Conservation (phyloP, 2,113 vertebrate genomes). For the Eudyptes chrysolophus region DNA sequence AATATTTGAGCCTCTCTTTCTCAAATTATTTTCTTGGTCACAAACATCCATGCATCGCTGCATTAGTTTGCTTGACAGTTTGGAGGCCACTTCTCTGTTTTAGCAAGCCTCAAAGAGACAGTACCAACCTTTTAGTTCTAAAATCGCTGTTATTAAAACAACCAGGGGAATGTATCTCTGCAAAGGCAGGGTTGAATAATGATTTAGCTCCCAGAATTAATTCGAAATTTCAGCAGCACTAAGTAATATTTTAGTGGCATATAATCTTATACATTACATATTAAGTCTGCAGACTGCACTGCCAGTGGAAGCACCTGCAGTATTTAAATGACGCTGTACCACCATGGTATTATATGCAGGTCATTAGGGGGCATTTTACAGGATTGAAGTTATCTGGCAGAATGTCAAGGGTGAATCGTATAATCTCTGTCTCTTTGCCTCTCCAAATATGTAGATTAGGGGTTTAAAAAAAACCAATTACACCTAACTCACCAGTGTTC, state of each 20-base stretch:
- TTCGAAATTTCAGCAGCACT: conserved; percentile 44
- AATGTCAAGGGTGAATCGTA: conserved; percentile 31
- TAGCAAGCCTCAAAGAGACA: background rate
- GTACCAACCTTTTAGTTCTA: conserved; percentile 2
- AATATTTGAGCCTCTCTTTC: background rate
- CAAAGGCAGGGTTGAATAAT: conserved; percentile 32
- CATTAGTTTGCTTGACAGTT: conserved; percentile 13
- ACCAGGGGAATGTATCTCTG: background rate
- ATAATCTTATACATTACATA: conserved; percentile 25
- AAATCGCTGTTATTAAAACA: conserved; percentile 20
- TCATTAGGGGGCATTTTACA: conserved; percentile 56
- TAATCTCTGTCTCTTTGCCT: conserved; percentile 49
- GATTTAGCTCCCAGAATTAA: conserved; percentile 51
- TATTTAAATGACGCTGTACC: conserved; percentile 53
- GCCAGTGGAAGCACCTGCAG: background rate
- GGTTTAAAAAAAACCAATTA: background rate
- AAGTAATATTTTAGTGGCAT: conserved; percentile 51
- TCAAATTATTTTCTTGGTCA: background rate
- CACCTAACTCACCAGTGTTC: background rate
- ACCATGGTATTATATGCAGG: conserved; percentile 48
- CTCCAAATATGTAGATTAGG: conserved; percentile 50
- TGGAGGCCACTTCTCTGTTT: background rate
- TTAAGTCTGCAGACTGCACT: conserved; percentile 1
- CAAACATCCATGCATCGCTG: background rate
- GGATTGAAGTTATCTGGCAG: conserved; percentile 40